phyloP scores from a whole-genome alignment of 2,888 invertebrate species.

The Ornithoptera priamus region DNA sequence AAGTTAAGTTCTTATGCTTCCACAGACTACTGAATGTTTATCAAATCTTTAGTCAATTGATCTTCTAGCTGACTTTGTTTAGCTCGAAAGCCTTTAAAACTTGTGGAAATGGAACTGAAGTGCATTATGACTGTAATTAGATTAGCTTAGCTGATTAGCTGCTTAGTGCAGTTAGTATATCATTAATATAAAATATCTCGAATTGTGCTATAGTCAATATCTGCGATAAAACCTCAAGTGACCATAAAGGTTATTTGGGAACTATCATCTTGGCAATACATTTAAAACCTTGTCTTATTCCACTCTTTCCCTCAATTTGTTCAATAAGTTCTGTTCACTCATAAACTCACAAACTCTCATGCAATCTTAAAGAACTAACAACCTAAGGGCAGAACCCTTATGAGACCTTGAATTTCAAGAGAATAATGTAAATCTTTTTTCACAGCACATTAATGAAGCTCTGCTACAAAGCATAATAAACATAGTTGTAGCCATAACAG shows the following conservation, averaged over 20 bases:
- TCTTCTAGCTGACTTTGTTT: neutral
- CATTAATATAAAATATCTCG: neutral
- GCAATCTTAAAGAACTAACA: neutral
- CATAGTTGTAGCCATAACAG: neutral
- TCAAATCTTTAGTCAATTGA: neutral
- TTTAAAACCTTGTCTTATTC: neutral
- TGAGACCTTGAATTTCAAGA: neutral
- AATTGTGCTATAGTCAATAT: neutral
- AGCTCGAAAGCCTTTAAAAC: neutral
- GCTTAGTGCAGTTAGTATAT: neutral
- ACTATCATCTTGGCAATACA: neutral
- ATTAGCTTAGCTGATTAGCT: neutral
- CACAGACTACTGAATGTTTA: neutral
- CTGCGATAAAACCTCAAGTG: neutral
- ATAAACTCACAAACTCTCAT: neutral
- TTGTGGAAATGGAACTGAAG: neutral
- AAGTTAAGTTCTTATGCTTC: neutral
- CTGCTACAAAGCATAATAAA: neutral
- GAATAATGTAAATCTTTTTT: neutral
- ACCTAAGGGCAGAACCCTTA: neutral
- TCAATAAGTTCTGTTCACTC: neutral
- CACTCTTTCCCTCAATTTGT: neutral
- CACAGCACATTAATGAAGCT: constrained; percentile 2
- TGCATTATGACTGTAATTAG: neutral
- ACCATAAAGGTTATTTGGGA: neutral